Evolutionary conservation across 2,888 invertebrate genomes (phyloP).

Genomic region (Caenorhabditis wallacei): DNA sequence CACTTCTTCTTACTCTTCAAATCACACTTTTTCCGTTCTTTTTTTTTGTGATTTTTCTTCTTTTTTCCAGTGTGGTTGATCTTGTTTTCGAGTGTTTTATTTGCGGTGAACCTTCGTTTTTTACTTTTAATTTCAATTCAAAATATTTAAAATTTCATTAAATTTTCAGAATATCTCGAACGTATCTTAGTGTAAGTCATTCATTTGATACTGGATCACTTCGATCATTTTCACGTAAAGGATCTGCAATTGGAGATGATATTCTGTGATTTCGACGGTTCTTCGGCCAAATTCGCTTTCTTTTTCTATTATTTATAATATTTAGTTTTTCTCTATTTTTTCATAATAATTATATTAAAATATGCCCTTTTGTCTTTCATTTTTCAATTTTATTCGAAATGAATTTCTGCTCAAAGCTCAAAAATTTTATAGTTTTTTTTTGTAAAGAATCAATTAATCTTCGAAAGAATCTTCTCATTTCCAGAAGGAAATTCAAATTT

Average conservation of each 20-base stretch:
- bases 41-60: not conserved
- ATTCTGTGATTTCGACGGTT: conserved; percentile 66
- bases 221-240: conserved; percentile 80
- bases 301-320: conserved; percentile 33
- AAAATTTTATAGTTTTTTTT: not conserved
- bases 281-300: conserved; percentile 40
- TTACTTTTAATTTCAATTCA: not conserved
- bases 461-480: too few species aligned
- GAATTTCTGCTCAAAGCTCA: conserved; percentile 43
- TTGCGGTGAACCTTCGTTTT: conserved; percentile 59
- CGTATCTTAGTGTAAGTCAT: conserved; percentile 80
- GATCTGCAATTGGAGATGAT: conserved; percentile 73
- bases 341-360: conserved; percentile 20
- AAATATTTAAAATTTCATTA: not conserved
- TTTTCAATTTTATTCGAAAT: conserved; percentile 22
- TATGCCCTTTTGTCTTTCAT: conserved; percentile 54
- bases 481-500: too few species aligned
- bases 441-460: too few species aligned
- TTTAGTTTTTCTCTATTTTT: conserved; percentile 31
- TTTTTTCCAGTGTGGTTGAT: conserved; percentile 21
- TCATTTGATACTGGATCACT: conserved; percentile 81
- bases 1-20: conserved; percentile 16
- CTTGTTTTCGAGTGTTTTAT: conserved; percentile 42
- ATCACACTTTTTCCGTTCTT: not conserved
- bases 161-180: conserved; percentile 71